Conservation (phyloP, 2,113 vertebrate genomes). For the Ammospiza nelsoni region DNA sequence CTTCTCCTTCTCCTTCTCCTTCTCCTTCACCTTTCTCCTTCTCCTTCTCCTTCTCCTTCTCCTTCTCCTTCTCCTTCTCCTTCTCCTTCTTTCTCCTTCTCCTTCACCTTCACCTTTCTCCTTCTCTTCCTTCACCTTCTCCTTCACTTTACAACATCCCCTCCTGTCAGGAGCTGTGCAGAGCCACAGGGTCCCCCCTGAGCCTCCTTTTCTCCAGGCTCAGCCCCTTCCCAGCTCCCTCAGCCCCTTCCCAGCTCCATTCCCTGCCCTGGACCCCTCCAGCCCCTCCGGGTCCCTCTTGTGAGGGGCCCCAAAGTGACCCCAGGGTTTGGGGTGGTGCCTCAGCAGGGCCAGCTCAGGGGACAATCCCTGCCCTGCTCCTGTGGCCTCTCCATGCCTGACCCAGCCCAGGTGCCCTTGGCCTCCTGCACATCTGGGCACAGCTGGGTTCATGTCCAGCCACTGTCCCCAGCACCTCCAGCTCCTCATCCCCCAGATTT, state of each 20-base stretch:
- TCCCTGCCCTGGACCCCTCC: background rate
- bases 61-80: no score
- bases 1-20: fast-evolving
- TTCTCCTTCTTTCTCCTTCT: no score
- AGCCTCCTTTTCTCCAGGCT: background rate
- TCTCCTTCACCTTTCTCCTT: fast-evolving
- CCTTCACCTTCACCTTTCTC: no score
- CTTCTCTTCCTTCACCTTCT: no score
- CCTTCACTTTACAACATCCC: background rate
- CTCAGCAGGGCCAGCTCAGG: background rate
- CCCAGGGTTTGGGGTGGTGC: background rate
- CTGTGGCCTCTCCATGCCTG: background rate
- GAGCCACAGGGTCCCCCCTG: background rate
- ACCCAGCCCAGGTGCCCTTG: background rate
- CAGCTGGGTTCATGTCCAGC: background rate
- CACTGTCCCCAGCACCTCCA: background rate
- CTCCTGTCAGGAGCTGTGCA: background rate
- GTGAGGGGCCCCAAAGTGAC: background rate
- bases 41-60: fast-evolving
- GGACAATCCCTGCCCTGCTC: background rate
- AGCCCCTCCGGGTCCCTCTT: background rate
- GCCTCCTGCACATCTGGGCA: background rate
- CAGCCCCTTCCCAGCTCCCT: background rate
- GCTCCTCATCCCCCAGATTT: background rate
- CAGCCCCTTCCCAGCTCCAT: background rate